Evolutionary conservation across 2,113 vertebrate species (phyloP).

Genomic region (Phyllopteryx taeniolatus): DNA sequence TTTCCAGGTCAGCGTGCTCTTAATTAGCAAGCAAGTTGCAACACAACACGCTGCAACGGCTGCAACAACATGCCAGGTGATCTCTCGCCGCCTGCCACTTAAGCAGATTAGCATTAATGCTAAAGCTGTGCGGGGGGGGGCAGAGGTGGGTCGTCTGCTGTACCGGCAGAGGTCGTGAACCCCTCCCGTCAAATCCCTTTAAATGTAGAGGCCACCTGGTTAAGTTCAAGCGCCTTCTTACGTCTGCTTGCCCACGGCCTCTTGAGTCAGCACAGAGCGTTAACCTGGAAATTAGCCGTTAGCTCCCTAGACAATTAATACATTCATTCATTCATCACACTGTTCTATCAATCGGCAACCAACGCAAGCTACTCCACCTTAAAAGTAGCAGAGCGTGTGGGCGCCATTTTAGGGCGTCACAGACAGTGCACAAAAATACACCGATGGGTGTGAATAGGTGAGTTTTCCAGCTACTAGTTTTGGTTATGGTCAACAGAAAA

Average conservation of each 20-base stretch:
- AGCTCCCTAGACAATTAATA: not conserved
- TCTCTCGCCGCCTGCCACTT: not conserved
- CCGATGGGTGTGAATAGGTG: too few species aligned
- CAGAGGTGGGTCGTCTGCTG: not conserved
- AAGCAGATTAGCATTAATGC: slow-evolving; percentile 5
- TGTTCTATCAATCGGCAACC: too few species aligned
- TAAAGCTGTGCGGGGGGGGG: not conserved
- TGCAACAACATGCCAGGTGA: not conserved
- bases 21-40: not conserved
- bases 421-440: too few species aligned
- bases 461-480: too few species aligned
- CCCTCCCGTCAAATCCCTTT: slow-evolving; percentile 1
- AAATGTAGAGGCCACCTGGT: slow-evolving; percentile 9
- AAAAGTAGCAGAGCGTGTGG: too few species aligned
- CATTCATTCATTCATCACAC: too few species aligned
- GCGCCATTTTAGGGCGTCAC: too few species aligned
- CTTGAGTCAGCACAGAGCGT: slow-evolving; percentile 2
- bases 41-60: not conserved
- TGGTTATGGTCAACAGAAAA: too few species aligned
- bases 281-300: not conserved
- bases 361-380: too few species aligned
- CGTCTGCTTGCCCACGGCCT: not conserved
- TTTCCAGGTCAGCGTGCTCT: not conserved
- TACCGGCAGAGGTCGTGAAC: slow-evolving; percentile 1
- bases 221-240: not conserved